Percentiles rank a stretch among this genome's conserved stretches.
Evolutionary conservation across 1,140 invertebrate species (phyloP).

Genomic region (Magallana angulata): DNA sequence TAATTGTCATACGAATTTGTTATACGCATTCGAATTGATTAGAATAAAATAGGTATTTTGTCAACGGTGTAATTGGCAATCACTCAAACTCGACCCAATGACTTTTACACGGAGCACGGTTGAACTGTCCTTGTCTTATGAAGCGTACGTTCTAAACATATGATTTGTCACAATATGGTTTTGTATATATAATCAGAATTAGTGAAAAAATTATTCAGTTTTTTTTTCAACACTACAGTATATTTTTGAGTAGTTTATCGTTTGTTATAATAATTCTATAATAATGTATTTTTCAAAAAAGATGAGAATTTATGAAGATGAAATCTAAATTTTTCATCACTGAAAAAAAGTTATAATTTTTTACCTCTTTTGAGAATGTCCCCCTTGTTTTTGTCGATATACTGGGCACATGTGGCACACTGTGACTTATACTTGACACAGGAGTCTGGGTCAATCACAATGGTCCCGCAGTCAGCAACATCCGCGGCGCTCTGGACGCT

Average conservation of each 20-base stretch:
- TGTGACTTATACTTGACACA: neutral
- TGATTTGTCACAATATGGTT: too few relatives aligned
- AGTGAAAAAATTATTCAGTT: too few relatives aligned
- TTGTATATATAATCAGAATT: too few relatives aligned
- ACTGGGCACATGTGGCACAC: constrained; percentile 25
- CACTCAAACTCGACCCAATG: constrained; percentile 5
- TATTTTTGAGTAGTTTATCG: too few relatives aligned
- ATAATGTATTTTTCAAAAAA: too few relatives aligned
- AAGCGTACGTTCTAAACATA: too few relatives aligned
- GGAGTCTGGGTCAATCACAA: constrained; percentile 8
- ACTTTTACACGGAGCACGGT: neutral
- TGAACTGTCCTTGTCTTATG: too few relatives aligned
- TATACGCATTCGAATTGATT: neutral
- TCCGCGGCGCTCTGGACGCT: neutral
- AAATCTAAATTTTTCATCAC: too few relatives aligned
- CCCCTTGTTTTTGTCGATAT: constrained; percentile 31
- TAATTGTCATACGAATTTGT: neutral
- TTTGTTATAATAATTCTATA: too few relatives aligned
- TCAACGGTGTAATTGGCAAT: neutral
- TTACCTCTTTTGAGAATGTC: constrained; percentile 30
- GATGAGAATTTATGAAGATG: too few relatives aligned
- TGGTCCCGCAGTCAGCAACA: constrained; percentile 27
- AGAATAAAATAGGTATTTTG: neutral
- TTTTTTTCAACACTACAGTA: too few relatives aligned
- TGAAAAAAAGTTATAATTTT: too few relatives aligned